Percentiles rank a stretch among this genome's conserved stretches.
Evolutionary conservation across 2,888 invertebrate species (phyloP).

Genomic region (Geophilus truncorum): DNA sequence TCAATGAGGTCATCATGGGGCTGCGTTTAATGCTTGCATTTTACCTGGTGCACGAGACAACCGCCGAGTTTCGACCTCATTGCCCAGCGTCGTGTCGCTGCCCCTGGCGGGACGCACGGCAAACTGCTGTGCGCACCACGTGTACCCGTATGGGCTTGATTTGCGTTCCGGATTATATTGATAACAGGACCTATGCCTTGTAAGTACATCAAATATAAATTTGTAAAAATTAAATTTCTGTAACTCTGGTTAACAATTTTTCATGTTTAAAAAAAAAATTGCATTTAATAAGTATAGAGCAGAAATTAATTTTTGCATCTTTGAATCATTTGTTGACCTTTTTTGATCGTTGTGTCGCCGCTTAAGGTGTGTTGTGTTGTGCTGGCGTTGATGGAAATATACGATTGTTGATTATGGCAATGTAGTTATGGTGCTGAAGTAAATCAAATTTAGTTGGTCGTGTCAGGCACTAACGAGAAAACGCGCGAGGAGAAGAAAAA

Average conservation of each 20-base stretch:
- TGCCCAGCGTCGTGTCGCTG: slow-evolving; percentile 22
- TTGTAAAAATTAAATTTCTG: too few species aligned
- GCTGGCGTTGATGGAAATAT: background rate
- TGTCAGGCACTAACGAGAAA: background rate
- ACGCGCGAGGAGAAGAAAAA: background rate
- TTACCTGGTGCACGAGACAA: background rate
- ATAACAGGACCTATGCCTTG: background rate
- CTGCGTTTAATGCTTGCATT: background rate
- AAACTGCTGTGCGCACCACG: background rate
- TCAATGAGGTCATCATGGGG: background rate
- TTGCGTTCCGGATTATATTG: background rate
- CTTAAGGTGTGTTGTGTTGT: background rate
- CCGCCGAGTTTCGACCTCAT: background rate
- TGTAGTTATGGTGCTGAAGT: background rate
- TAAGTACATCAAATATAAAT: background rate
- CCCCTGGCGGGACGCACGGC: background rate
- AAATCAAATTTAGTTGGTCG: background rate
- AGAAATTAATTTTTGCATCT: too few species aligned
- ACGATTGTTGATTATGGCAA: background rate
- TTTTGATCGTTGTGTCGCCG: background rate
- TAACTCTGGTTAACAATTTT: too few species aligned
- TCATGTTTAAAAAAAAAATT: too few species aligned
- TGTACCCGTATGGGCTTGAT: background rate
- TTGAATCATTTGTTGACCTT: background rate
- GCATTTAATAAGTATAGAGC: too few species aligned